A percentile compares a stretch with the other conserved stretches of the same genome.
phyloP scores from a whole-genome alignment of 2,888 invertebrate species.

The Cybosia mesomella region DNA sequence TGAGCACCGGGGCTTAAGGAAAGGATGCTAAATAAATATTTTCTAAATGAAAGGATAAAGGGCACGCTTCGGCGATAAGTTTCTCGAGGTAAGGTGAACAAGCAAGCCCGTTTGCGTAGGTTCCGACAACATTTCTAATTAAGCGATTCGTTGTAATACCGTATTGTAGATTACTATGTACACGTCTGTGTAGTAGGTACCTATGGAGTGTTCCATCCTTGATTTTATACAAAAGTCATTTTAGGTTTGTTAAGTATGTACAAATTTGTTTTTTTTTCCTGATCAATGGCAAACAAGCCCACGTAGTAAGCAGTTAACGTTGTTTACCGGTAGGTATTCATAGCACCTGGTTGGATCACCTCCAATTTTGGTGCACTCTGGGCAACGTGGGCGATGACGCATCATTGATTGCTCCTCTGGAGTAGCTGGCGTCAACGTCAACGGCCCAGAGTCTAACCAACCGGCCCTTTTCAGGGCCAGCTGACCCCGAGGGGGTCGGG shows the following conservation, averaged over 20 bases:
- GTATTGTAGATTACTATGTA: slow-evolving; percentile 50
- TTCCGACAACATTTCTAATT: slow-evolving; percentile 75
- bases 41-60: slow-evolving; percentile 81
- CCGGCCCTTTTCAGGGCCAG: too few species aligned
- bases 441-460: too few species aligned
- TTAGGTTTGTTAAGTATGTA: slow-evolving; percentile 6
- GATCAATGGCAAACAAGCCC: too few species aligned
- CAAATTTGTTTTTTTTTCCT: too few species aligned
- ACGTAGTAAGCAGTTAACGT: too few species aligned
- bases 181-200: slow-evolving; percentile 36
- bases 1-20: slow-evolving; percentile 79
- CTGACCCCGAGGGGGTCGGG: too few species aligned
- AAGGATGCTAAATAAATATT: slow-evolving; percentile 85
- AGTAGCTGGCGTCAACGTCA: too few species aligned
- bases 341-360: too few species aligned
- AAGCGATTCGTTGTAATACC: slow-evolving; percentile 66
- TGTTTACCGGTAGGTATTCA: too few species aligned
- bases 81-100: slow-evolving; percentile 72
- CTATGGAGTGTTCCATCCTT: slow-evolving; percentile 38
- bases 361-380: too few species aligned
- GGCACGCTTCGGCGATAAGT: slow-evolving; percentile 80
- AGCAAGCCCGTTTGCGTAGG: slow-evolving; percentile 74
- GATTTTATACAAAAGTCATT: slow-evolving; percentile 38
- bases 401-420: too few species aligned
- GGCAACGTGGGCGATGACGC: too few species aligned